Conservation (phyloP, 2,888 invertebrate species). For the Platycheirus albimanus region DNA sequence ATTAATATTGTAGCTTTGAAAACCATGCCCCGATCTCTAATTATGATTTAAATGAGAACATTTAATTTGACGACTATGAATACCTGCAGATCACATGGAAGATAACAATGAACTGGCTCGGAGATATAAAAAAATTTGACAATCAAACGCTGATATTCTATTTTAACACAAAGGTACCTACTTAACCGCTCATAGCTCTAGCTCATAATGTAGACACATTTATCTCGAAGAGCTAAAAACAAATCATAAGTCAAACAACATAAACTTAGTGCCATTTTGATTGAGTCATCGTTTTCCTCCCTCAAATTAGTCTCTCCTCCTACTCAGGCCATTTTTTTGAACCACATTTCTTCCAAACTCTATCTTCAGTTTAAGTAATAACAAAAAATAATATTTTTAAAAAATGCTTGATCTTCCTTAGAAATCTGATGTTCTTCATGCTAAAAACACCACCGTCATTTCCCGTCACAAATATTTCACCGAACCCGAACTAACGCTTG, state of each 20-base stretch:
- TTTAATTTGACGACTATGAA: constrained; percentile 38
- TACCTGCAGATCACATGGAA: constrained; percentile 62
- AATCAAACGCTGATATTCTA: constrained; percentile 67
- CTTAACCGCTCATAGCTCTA: constrained; percentile 46
- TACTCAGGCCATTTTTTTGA: constrained; percentile 3
- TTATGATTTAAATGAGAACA: constrained; percentile 45
- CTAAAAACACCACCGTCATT: constrained; percentile 78
- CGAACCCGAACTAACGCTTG: constrained; percentile 85
- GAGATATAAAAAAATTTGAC: constrained; percentile 49
- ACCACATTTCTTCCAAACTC: not conserved
- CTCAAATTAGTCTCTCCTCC: not conserved
- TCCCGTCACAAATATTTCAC: constrained; percentile 81
- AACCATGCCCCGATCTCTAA: constrained; percentile 41
- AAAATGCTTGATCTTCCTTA: constrained; percentile 37
- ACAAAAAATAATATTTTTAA: no score
- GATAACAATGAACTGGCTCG: constrained; percentile 55
- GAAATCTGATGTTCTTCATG: constrained; percentile 76
- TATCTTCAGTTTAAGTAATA: no score
- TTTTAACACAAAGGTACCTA: constrained; percentile 65
- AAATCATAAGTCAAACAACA: constrained; percentile 2
- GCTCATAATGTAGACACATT: constrained; percentile 65
- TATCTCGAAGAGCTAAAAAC: constrained; percentile 24
- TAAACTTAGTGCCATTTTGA: constrained; percentile 26
- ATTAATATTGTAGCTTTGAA: constrained; percentile 33
- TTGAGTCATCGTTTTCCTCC: constrained; percentile 24